These are phyloP conservation scores for Caenorhabditis afra DNA, from an alignment of 2,888 invertebrate genomes.

Conservation along the genomic window DNA sequence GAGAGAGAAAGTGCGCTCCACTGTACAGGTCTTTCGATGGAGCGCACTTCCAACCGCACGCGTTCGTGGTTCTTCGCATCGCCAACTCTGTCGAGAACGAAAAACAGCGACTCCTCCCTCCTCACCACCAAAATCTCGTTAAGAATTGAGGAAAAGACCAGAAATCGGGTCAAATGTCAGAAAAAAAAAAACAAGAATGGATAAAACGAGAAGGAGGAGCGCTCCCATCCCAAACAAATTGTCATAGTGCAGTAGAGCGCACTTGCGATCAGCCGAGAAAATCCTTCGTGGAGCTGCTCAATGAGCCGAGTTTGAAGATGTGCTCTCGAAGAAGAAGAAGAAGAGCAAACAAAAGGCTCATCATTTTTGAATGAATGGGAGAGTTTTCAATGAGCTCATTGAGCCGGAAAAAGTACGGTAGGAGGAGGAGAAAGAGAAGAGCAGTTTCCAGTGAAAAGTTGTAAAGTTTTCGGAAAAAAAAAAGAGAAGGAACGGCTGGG, in stretches of 20 bases:
- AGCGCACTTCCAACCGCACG: slow-evolving; percentile 3
- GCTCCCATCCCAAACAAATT: background rate
- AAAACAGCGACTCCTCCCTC: too few species aligned
- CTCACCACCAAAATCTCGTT: slow-evolving; percentile 16
- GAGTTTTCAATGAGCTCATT: slow-evolving; percentile 21
- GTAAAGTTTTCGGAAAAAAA: too few species aligned
- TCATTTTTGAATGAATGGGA: too few species aligned
- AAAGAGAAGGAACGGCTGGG: slow-evolving; percentile 18
- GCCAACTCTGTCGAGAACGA: too few species aligned
- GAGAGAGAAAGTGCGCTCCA: too few species aligned
- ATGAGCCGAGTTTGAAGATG: too few species aligned
- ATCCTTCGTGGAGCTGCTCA: too few species aligned
- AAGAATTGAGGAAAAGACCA: slow-evolving; percentile 19
- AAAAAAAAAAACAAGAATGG: background rate
- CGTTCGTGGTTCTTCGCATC: too few species aligned
- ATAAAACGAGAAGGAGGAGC: background rate
- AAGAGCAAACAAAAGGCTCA: background rate
- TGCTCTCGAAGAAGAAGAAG: slow-evolving; percentile 5
- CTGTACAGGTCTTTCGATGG: background rate
- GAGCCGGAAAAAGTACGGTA: slow-evolving; percentile 22
- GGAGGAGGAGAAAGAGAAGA: background rate
- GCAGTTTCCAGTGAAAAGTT: too few species aligned
- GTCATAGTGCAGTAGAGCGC: slow-evolving; percentile 5
- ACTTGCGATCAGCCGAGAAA: too few species aligned
- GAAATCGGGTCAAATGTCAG: slow-evolving; percentile 24